A percentile compares a stretch with the other conserved stretches of the same genome.
Evolutionary conservation across 2,797 vertebrate genomes (phyloP).

Genomic region (Phataginus tetradactyla): DNA sequence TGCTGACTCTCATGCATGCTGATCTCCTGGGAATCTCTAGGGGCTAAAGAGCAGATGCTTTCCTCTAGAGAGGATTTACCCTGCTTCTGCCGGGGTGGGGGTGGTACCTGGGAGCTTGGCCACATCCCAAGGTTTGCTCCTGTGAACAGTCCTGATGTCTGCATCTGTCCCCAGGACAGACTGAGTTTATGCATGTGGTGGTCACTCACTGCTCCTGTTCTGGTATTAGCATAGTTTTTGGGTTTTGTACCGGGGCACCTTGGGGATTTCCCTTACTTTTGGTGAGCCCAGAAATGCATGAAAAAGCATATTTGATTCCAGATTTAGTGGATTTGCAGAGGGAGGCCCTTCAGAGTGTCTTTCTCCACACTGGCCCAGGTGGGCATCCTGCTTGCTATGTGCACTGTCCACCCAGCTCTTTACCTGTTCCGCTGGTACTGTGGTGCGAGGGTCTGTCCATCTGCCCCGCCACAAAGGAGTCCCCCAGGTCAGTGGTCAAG

Average conservation of each 20-base stretch:
- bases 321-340: neutral
- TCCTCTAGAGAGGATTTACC: neutral
- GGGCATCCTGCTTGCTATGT: accelerated
- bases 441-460: neutral
- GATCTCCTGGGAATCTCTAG: neutral
- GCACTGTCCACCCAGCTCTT: too few relatives aligned
- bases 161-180: neutral
- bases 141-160: neutral
- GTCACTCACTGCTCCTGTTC: neutral
- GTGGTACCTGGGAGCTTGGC: neutral
- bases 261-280: neutral
- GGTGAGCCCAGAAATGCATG: neutral
- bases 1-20: neutral
- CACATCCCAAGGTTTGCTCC: accelerated
- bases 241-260: neutral
- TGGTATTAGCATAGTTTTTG: neutral
- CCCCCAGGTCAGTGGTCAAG: neutral
- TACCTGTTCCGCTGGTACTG: neutral
- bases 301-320: neutral
- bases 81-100: neutral
- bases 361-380: accelerated
- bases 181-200: neutral
- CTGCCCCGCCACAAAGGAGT: neutral
- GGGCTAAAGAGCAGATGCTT: neutral
- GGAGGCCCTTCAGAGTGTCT: neutral